Base-by-base conservation (phyloP, 2,888 invertebrate species). In the Ischnus inquisitorius region DNA sequence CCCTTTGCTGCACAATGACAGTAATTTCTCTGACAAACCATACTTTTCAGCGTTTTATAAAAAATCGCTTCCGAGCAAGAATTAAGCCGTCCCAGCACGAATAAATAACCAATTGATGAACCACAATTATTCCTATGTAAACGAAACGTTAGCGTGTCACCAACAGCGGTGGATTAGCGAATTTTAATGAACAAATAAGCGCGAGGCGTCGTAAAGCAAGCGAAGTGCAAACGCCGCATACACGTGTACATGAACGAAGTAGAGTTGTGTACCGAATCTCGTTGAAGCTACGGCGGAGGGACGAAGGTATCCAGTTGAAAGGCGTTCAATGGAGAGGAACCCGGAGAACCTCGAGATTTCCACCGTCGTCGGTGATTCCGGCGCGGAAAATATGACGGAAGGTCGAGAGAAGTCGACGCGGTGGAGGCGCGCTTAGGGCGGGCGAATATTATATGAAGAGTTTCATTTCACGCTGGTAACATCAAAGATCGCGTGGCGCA, bases 401-500 rank as follows among this genome's bases (percentile, higher is more conserved):
- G 72, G 25, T n/a, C 19, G 51, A 28, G 10, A 25, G n/a, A n/a
- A 19, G 54, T 54, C 54, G 22, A 12, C 54, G 54, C 10, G 0
- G 19, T 54, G 22, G 22, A 1, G 12, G 46, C 22, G 1, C 54
- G 3, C 4, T 0, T 1, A 22, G 54, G 57, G 41, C 68, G 65
- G 39, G 51, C 65, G 65, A 78, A 64, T 48, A 14, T 22, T 43
- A 16, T 14, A 62, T 65, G 60, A 83, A 85, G 88, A 90, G 88
- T 89, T 91, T 90, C 89, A 90, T 90, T 91, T 88, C 84, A 88
- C 87, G 84, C 88, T 87, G 86, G 87, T 88, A 69, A 92, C 91
- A 91, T 92, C 92, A 93, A 92, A 93, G 91, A 92, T 92, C 89
- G 87, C 89, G 89, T 51, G 83, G 83, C 79, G 83, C 89, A 91